Conservation (phyloP, 1,140 invertebrate genomes). For the Drosophila grimshawi region DNA sequence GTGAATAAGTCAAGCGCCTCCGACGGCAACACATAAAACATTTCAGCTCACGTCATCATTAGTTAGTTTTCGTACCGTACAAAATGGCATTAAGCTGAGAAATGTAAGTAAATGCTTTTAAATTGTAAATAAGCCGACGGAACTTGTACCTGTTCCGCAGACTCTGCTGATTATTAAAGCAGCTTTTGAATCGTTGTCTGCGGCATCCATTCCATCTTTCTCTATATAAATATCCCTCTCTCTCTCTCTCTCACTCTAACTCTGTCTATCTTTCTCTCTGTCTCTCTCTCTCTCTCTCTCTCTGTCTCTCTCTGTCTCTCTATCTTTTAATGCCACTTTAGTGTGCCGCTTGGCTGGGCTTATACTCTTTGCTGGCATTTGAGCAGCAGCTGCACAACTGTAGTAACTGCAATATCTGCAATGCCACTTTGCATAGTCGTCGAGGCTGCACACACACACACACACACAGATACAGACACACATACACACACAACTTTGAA, state of each 20-base stretch:
- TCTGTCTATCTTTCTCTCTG: slow-evolving; percentile 24
- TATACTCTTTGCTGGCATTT: slow-evolving; percentile 76
- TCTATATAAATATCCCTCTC: too few species aligned
- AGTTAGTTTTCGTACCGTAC: slow-evolving; percentile 48
- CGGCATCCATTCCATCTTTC: slow-evolving; percentile 1
- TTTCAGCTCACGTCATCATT: slow-evolving; percentile 51
- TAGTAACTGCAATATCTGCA: slow-evolving; percentile 41
- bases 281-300: slow-evolving; percentile 27
- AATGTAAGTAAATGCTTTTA: slow-evolving; percentile 50
- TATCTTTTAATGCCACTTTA: slow-evolving; percentile 68
- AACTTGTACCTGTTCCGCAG: slow-evolving; percentile 27
- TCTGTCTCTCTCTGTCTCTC: slow-evolving; percentile 20
- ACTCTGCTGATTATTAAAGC: not conserved
- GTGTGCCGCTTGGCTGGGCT: slow-evolving; percentile 72
- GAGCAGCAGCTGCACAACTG: slow-evolving; percentile 47
- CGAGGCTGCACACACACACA: slow-evolving; percentile 6
- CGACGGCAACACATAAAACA: slow-evolving; percentile 20
- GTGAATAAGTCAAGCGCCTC: slow-evolving; percentile 32
- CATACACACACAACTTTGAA: slow-evolving; percentile 24
- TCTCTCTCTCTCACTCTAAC: not conserved
- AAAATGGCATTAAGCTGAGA: slow-evolving; percentile 45
- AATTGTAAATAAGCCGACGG: slow-evolving; percentile 66
- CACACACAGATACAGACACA: slow-evolving; percentile 15
- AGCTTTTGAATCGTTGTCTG: slow-evolving; percentile 27
- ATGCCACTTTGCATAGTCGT: slow-evolving; percentile 65